Base-by-base conservation (phyloP, 2,888 invertebrate genomes). In the Xestia c-nigrum region DNA sequence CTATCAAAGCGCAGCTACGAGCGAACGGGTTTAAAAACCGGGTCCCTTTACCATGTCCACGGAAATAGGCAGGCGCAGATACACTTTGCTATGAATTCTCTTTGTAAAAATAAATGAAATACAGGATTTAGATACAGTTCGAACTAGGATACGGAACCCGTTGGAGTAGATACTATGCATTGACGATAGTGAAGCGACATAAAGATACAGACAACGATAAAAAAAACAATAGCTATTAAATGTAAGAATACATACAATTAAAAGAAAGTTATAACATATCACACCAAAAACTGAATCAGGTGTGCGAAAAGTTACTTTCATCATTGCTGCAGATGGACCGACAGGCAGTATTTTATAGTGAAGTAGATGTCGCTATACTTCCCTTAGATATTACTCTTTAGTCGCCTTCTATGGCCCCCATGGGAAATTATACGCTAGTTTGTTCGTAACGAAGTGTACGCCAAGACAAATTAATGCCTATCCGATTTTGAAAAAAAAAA, bases 1-100 rank as follows among this genome's bases (percentile, higher is more conserved):
- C 91, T 92, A 92, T 93, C 94, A 94, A 95, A 94, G 94, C 90
- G 89, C 85, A 87, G 84, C 81, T 88, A 88, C 93, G 91, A 91
- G 91, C 90, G 89, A 86, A 64, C 81, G 61, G 91, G 76, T 92
- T 93, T 91, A 86, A 90, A 94, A 92, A 89, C 86, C 85, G 76
- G 85, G 76, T 81, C 85, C 90, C 90, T 93, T 94, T 94, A 85
- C 87, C 89, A 89, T 91, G 90, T 92, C 89, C 89, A 90, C 87
- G 87, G 80, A 85, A 88, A 90, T 76, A 92, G 88, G 85, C 90
- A 88, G 88, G 89, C 90, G 85, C 72, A 82, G 71, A 77, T 67
- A 77, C 74, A 76, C 65, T 81, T 85, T 76, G 66, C 61, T 70
- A 81, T 74, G 68, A 77, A 86, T 73, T 80, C 74, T 59, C 73